Percentiles rank a stretch among this genome's conserved stretches.
phyloP scores from a whole-genome alignment of 2,888 invertebrate genomes.

The Auanema sp. region DNA sequence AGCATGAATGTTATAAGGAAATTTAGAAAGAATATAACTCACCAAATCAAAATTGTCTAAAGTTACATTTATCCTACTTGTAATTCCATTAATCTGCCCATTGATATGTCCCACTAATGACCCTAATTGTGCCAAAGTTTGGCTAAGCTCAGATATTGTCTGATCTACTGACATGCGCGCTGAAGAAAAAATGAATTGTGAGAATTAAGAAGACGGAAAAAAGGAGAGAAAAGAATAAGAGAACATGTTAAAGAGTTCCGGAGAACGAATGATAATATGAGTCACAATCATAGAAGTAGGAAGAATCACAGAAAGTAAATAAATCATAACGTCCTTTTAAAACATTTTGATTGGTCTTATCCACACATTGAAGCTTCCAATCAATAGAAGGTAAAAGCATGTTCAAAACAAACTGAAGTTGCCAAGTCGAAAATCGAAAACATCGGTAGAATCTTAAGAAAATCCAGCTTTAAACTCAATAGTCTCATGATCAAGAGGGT shows the following conservation, averaged over 20 bases:
- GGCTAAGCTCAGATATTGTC: slow-evolving; percentile 59
- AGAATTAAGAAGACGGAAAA: neutral
- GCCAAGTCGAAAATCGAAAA: too few species aligned
- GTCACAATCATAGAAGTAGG: neutral
- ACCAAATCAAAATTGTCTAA: slow-evolving; percentile 60
- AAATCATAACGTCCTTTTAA: neutral
- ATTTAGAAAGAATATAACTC: slow-evolving; percentile 1
- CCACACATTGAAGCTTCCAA: too few species aligned
- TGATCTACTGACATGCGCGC: slow-evolving; percentile 57
- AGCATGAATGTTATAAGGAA: too few species aligned
- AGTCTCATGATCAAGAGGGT: too few species aligned
- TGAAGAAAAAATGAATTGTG: neutral
- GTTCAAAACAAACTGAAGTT: too few species aligned
- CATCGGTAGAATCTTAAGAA: too few species aligned
- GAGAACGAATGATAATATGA: neutral
- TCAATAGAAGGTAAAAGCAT: too few species aligned
- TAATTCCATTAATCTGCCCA: slow-evolving; percentile 58
- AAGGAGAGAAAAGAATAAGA: slow-evolving; percentile 4
- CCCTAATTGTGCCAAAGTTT: slow-evolving; percentile 56
- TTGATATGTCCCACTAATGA: slow-evolving; percentile 61
- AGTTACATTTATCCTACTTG: slow-evolving; percentile 56
- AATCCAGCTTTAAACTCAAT: too few species aligned
- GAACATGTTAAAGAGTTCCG: slow-evolving; percentile 4
- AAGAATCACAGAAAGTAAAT: slow-evolving; percentile 3
- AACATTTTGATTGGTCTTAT: too few species aligned